These are phyloP conservation scores for Solenodon paradoxus DNA, from an alignment of 2,113 vertebrate species.

Conservation along the genomic window DNA sequence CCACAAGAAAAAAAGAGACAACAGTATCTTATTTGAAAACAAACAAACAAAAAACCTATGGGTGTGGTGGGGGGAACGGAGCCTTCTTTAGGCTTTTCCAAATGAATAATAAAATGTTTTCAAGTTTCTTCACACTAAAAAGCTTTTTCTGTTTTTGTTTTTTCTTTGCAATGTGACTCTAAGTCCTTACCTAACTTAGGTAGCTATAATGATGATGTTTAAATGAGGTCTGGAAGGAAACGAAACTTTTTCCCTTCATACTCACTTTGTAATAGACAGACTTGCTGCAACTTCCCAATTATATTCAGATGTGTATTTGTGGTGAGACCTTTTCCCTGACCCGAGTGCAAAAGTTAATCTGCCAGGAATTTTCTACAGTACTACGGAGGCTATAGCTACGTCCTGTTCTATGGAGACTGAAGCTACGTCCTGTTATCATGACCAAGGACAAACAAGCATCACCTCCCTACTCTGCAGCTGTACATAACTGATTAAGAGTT, in stretches of 20 bases:
- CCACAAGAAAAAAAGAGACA: conserved; percentile 69
- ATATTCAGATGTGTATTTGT: neutral
- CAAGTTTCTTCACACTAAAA: conserved; percentile 18
- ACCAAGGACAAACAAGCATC: no score
- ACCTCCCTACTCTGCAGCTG: no score
- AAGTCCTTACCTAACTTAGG: neutral
- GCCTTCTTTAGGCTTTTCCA: neutral
- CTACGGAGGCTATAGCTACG: no score
- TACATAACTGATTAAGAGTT: no score
- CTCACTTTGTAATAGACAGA: neutral
- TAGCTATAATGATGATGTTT: neutral
- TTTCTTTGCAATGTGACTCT: neutral
- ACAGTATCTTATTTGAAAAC: conserved; percentile 63
- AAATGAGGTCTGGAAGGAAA: neutral
- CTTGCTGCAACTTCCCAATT: neutral
- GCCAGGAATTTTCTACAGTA: no score
- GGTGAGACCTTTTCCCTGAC: no score
- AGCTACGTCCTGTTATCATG: no score
- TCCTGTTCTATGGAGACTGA: no score
- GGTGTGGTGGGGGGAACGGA: no score
- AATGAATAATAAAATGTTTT: neutral
- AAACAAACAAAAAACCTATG: no score
- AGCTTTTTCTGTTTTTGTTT: no score
- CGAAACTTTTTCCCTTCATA: neutral
- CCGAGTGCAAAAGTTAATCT: no score